Conservation (phyloP, 2,113 vertebrate species). For the Rhinopomastus cyanomelas region DNA sequence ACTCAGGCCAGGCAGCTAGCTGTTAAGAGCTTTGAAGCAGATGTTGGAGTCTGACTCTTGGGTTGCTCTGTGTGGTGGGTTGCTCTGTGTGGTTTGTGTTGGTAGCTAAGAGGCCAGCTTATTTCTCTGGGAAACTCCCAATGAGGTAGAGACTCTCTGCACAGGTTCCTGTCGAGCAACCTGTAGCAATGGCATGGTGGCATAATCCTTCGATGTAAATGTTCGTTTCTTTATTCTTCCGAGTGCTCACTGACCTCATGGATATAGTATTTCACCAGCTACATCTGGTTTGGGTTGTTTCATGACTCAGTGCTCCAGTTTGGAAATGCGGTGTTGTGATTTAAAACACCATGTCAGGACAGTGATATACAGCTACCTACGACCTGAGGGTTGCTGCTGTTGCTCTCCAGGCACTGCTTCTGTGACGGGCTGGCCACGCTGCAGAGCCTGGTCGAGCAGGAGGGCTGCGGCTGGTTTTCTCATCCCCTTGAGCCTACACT, state of each 20-base stretch:
- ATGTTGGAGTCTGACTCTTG: not conserved
- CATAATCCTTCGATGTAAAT: slow-evolving; percentile 27
- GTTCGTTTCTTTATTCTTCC: slow-evolving; percentile 32
- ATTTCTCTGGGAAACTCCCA: not conserved
- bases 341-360: not conserved
- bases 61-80: not conserved
- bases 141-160: not conserved
- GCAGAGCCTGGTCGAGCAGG: not conserved
- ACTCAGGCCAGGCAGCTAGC: not conserved
- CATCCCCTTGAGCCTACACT: accelerated
- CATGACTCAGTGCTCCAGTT: slow-evolving; percentile 43
- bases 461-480: not conserved
- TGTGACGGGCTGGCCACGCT: accelerated
- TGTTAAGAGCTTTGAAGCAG: not conserved
- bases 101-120: not conserved
- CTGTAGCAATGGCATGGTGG: not conserved
- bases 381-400: not conserved
- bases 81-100: not conserved
- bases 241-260: slow-evolving; percentile 36
- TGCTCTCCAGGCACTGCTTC: not conserved
- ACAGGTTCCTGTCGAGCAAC: not conserved
- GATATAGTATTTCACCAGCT: slow-evolving; percentile 30
- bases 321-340: not conserved
- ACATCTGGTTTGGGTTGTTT: slow-evolving; percentile 66
- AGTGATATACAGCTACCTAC: not conserved